Evolutionary conservation across 2,888 invertebrate genomes (phyloP).

Genomic region (Periphyllus acericola): DNA sequence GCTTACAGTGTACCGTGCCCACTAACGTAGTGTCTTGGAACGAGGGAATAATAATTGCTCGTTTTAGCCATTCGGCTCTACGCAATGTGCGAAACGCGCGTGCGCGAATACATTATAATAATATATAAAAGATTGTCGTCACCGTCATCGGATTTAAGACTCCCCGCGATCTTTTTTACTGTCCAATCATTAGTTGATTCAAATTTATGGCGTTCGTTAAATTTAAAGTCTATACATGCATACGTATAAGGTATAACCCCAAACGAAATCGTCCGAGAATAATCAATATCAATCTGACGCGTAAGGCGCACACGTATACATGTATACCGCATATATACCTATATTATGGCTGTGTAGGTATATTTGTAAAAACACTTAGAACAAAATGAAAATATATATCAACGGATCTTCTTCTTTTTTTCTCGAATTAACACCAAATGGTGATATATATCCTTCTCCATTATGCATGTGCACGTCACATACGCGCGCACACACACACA

Average conservation of each 20-base stretch:
- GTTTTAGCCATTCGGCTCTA: neutral
- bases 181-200: constrained; percentile 39
- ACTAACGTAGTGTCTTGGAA: neutral
- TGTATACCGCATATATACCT: neutral
- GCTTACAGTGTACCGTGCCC: neutral
- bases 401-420: neutral
- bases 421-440: constrained; percentile 26
- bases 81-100: neutral
- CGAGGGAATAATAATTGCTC: neutral
- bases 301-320: neutral
- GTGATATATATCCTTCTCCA: constrained; percentile 6
- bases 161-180: constrained; percentile 1
- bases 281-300: neutral
- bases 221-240: neutral
- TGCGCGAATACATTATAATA: neutral
- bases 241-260: neutral
- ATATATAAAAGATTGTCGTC: too few relatives aligned
- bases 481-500: neutral
- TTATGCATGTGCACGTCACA: neutral
- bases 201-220: constrained; percentile 1
- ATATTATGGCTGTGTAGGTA: neutral
- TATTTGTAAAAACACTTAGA: constrained; percentile 38
- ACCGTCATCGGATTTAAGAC: constrained; percentile 17
- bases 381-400: constrained; percentile 47
- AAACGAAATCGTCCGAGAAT: neutral